Conservation (phyloP, 1,140 invertebrate species). For the Ostrea edulis region DNA sequence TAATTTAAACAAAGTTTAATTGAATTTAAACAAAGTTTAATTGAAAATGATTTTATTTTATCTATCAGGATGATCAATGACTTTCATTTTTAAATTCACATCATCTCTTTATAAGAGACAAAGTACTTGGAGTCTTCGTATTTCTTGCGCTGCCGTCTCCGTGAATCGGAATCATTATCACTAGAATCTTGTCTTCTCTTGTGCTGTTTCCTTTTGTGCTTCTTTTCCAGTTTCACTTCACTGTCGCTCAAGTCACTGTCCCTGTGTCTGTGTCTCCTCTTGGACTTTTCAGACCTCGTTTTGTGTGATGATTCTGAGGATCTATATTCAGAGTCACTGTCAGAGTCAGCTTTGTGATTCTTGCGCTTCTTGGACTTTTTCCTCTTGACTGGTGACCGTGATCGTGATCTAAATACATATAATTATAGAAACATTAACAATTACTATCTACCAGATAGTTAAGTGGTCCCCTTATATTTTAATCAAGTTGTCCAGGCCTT, state of each 20-base stretch:
- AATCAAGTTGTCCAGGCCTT: too few species aligned
- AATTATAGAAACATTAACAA: background rate
- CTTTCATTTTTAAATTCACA: background rate
- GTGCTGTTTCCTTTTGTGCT: conserved; percentile 18
- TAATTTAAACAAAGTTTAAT: too few species aligned
- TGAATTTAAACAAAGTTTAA: too few species aligned
- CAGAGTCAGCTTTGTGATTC: background rate
- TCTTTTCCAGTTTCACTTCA: background rate
- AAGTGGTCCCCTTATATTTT: background rate
- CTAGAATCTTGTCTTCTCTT: conserved; percentile 1
- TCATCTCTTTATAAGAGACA: conserved; percentile 28
- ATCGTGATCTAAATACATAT: conserved; percentile 1
- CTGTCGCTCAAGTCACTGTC: background rate
- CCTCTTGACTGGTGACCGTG: conserved; percentile 15
- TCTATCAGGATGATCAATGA: too few species aligned
- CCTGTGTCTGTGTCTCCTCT: conserved; percentile 3
- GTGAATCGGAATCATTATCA: background rate
- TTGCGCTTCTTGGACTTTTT: conserved; percentile 18
- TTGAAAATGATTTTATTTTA: too few species aligned
- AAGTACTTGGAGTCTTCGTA: background rate
- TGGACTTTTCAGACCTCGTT: background rate
- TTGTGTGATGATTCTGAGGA: background rate
- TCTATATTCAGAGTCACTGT: background rate
- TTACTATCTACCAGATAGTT: background rate
- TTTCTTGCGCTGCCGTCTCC: background rate